Evolutionary conservation across 2,888 invertebrate genomes (phyloP).

Genomic region (Elegia similella): DNA sequence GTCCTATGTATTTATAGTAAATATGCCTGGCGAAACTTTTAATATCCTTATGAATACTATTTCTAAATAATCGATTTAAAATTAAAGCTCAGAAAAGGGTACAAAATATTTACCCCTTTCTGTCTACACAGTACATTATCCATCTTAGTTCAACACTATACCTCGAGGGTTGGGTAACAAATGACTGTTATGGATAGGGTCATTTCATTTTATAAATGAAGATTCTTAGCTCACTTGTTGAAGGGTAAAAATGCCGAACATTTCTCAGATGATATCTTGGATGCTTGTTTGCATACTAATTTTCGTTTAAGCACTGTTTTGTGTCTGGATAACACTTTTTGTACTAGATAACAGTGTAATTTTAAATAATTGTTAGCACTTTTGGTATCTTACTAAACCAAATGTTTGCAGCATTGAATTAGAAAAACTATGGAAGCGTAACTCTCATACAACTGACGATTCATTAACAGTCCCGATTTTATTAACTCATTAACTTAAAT

Average conservation of each 20-base stretch:
- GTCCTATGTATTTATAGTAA: too few species aligned
- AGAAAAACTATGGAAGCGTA: too few species aligned
- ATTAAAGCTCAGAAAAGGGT: too few species aligned
- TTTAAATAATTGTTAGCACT: background rate
- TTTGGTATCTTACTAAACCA: background rate
- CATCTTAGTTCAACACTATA: background rate
- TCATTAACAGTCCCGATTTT: too few species aligned
- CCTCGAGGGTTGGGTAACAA: background rate
- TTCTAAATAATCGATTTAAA: too few species aligned
- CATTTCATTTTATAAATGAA: constrained; percentile 14
- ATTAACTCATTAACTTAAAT: too few species aligned
- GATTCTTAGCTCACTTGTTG: constrained; percentile 8
- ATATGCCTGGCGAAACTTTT: too few species aligned
- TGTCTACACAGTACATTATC: background rate
- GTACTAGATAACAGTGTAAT: background rate
- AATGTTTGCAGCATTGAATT: background rate
- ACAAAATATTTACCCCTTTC: too few species aligned
- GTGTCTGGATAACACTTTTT: background rate
- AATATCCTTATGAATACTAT: too few species aligned
- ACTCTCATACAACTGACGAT: too few species aligned
- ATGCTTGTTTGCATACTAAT: constrained; percentile 17
- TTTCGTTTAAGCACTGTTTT: background rate
- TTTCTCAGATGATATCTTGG: constrained; percentile 9
- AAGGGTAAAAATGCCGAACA: constrained; percentile 14
- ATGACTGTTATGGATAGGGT: constrained; percentile 13